Conservation (phyloP, 2,888 invertebrate species). For the Octodonta nipae region DNA sequence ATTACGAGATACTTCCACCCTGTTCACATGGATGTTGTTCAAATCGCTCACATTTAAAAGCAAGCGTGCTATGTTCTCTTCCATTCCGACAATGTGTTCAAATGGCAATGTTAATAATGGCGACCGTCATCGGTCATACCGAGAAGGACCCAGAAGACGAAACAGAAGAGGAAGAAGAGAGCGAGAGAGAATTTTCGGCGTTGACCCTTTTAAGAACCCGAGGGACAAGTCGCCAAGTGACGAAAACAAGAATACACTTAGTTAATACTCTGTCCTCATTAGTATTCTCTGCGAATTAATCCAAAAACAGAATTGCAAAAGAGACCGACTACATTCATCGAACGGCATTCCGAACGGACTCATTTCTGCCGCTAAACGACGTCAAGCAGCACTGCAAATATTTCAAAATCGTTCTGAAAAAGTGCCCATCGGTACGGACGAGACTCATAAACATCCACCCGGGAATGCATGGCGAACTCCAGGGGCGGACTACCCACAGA, state of each 20-base stretch:
- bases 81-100: too few relatives aligned
- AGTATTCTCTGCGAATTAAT: conserved; percentile 37
- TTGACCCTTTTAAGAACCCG: neutral
- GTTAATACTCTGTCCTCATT: conserved; percentile 34
- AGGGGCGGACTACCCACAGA: conserved; percentile 20
- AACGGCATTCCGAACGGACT: conserved; percentile 29
- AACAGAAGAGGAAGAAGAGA: too few relatives aligned
- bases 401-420: conserved; percentile 35
- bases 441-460: conserved; percentile 32
- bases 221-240: conserved; percentile 23
- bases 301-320: conserved; percentile 35
- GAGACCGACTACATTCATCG: conserved; percentile 31
- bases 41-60: too few relatives aligned
- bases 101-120: too few relatives aligned
- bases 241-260: conserved; percentile 34
- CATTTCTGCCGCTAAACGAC: conserved; percentile 35
- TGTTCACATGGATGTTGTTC: too few relatives aligned
- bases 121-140: too few relatives aligned
- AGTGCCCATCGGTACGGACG: conserved; percentile 28
- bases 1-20: too few relatives aligned
- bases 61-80: too few relatives aligned
- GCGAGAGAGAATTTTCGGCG: too few relatives aligned
- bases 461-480: conserved; percentile 20
- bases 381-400: conserved; percentile 33
- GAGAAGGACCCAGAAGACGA: too few relatives aligned